phyloP scores from a whole-genome alignment of 2,888 invertebrate species.

The Agrilus biguttatus region DNA sequence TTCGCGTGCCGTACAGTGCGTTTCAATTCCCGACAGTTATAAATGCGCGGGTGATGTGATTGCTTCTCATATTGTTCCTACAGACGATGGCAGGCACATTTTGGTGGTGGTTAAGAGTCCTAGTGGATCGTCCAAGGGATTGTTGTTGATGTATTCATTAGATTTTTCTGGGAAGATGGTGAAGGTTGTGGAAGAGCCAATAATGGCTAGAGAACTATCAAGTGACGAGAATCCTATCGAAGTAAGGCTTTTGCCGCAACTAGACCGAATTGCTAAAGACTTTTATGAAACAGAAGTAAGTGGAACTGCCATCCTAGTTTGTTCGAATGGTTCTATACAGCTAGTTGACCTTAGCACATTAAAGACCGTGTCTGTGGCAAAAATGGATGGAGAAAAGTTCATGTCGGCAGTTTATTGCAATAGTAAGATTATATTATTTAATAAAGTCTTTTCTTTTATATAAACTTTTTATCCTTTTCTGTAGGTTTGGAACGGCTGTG shows the following conservation, averaged over 20 bases:
- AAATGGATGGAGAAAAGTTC: constrained; percentile 55
- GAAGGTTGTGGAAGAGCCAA: constrained; percentile 43
- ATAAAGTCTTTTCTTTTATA: not conserved
- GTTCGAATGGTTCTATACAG: constrained; percentile 59
- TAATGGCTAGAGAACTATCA: constrained; percentile 44
- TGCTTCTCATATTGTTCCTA: constrained; percentile 51
- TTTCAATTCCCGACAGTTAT: constrained; percentile 37
- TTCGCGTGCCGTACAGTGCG: constrained; percentile 40
- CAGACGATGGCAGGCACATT: constrained; percentile 52
- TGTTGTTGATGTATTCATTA: constrained; percentile 41
- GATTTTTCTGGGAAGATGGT: constrained; percentile 36
- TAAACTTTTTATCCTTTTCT: constrained; percentile 6
- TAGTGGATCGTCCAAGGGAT: constrained; percentile 24
- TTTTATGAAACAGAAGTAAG: constrained; percentile 21
- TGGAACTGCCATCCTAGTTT: constrained; percentile 58
- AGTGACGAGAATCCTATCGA: constrained; percentile 54
- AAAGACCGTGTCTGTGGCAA: constrained; percentile 50
- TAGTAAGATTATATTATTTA: constrained; percentile 35
- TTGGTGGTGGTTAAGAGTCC: constrained; percentile 39
- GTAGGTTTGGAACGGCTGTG: constrained; percentile 69
- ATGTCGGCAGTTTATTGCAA: constrained; percentile 76
- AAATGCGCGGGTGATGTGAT: constrained; percentile 36
- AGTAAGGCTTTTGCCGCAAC: constrained; percentile 49
- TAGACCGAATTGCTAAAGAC: constrained; percentile 19
- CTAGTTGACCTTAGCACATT: constrained; percentile 59